These are phyloP conservation scores for Leuciscus waleckii DNA, from an alignment of 2,797 vertebrate species.

Conservation along the genomic window DNA sequence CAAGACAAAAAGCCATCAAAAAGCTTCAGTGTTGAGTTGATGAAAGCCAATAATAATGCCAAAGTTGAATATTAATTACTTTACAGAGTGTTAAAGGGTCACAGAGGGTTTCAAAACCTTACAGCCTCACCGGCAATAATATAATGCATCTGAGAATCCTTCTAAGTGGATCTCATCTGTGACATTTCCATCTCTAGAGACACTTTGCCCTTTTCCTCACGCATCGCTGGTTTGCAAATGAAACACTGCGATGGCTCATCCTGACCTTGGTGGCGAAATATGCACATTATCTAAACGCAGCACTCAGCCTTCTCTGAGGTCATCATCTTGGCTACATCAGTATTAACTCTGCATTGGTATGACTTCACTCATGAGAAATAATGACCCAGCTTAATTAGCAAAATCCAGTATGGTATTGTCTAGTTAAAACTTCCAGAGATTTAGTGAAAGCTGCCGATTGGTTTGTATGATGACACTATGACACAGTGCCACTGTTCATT, in stretches of 20 bases:
- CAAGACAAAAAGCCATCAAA: not conserved
- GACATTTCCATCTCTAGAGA: conserved; percentile 60
- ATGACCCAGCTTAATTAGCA: not conserved
- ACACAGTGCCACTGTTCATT: conserved; percentile 47
- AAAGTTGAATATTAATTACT: conserved; percentile 24
- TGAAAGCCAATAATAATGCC: conserved; percentile 31
- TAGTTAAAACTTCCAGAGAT: not conserved
- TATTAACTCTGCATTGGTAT: conserved; percentile 22
- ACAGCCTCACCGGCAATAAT: conserved; percentile 37
- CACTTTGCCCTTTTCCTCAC: conserved; percentile 56
- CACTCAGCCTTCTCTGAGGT: conserved; percentile 45
- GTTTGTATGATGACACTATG: not conserved
- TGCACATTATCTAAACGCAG: conserved; percentile 42
- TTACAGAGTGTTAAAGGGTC: conserved; percentile 22
- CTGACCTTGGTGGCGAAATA: conserved; percentile 39
- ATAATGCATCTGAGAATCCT: conserved; percentile 43
- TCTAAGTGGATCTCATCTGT: conserved; percentile 51
- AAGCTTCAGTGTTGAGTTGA: conserved; percentile 9
- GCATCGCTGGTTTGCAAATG: conserved; percentile 50
- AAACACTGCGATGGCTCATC: conserved; percentile 36
- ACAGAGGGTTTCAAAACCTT: conserved; percentile 29
- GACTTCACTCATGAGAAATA: conserved; percentile 8
- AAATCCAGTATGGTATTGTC: not conserved
- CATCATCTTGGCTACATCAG: conserved; percentile 28
- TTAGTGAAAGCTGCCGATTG: not conserved